phyloP scores from a whole-genome alignment of 2,113 vertebrate genomes.

The Oriolus oriolus region DNA sequence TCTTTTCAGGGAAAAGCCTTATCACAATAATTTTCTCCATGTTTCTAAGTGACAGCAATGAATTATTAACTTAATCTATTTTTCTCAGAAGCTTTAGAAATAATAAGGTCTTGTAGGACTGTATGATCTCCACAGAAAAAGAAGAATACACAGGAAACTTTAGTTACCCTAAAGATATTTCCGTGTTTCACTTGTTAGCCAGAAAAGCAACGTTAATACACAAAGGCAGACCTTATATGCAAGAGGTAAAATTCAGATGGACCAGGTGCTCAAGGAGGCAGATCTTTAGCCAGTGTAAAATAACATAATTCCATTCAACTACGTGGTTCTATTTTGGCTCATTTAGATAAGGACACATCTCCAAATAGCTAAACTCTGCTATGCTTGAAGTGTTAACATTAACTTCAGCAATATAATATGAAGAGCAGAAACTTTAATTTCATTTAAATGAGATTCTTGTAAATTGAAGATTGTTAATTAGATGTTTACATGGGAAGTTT shows the following conservation, averaged over 20 bases:
- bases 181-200: neutral
- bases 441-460: neutral
- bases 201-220: neutral
- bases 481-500: constrained; percentile 43
- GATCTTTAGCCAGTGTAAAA: neutral
- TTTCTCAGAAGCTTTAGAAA: neutral
- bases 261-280: neutral
- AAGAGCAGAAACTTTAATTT: constrained; percentile 17
- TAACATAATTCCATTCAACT: neutral
- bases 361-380: neutral
- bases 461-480: constrained; percentile 41
- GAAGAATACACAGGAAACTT: neutral
- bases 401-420: neutral
- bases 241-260: neutral
- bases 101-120: neutral
- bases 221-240: neutral
- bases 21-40: neutral
- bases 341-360: neutral
- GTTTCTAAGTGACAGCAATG: neutral
- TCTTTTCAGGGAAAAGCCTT: neutral
- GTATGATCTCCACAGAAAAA: neutral
- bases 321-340: neutral
- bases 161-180: neutral
- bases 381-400: neutral
- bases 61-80: constrained; percentile 29